Base-by-base conservation (phyloP, 2,113 vertebrate species). In the Microcebus tavaratra region DNA sequence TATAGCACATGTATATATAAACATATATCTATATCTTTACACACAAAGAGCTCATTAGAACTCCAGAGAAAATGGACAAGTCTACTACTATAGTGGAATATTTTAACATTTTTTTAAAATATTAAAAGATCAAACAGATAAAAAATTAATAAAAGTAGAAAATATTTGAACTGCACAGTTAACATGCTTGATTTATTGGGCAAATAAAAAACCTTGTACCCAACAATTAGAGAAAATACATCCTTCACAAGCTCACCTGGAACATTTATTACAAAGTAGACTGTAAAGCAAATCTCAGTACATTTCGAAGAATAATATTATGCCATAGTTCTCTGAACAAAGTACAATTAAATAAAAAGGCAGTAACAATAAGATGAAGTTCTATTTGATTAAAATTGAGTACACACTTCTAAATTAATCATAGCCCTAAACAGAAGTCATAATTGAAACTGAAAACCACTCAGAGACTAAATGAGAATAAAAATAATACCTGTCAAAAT, bases 401-500 rank as follows among this genome's bases (percentile, higher is more conserved):
- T 90, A 70, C 57, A 34, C 7, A 84, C 34, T 88, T 79, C 14
- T 75, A 83, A 86, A 57, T 90, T 95, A 76, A 9, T 83, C 36
- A 80, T 61, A 4, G 25, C 88, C 78, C 50, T 90, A 61, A 92
- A 53, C 18, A 81, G 67, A 86, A 91, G 81, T 96, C 87, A 73
- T 95, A 94, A 89, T 82, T 76, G 82, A 94, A 95, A 91, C 84
- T 92, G 39, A 87, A 79, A 95, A 79, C 76, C 85, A 50, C 72
- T 89, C 88, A 91, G 72, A 85, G 53, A 82, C 29, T 86, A 87
- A 90, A 85, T 88, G 63, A 92, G 94, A 89, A 86, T 88, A 36
- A 97, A 94, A 96, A 45, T 34, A 82, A 50, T 82, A 23, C 6
- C 2, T 87, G 18, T 88, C 76, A 80, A 72, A 88, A 97, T 63